Base-by-base conservation (phyloP, 2,888 invertebrate genomes). In the Mycalesis mineus region DNA sequence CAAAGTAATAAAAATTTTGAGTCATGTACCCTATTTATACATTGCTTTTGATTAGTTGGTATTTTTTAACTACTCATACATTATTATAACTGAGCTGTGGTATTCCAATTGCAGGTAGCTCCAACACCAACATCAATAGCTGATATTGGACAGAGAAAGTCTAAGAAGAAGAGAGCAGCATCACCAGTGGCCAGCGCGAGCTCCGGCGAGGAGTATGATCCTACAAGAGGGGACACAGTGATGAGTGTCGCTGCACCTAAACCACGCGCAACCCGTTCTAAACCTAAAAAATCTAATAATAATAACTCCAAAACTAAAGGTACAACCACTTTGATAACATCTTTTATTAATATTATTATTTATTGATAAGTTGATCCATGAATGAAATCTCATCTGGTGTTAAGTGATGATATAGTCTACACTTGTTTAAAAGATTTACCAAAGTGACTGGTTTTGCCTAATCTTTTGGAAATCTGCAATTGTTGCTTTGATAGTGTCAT, bases 121-220 rank as follows among this genome's bases (percentile, higher is more conserved):
- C 85, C 85, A 57, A 79, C 82, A 55, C 82, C 84, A 53, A 75
- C 76, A 37, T 80, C 84, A 48, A 77, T 88, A 62, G 76, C 84
- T 1, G 88, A 88, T 59, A 68, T 88, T 57, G 87, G 86, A 11
- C 88, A 80, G 64, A 78, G 84, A 57, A 88, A 85, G 68, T 87
- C 87, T 0, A 89, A 89, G 69, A 88, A 88, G 73, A 89, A 89
- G 63, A 74, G 84, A 40, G 78, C 78, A 0, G 81, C 83, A 1
- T 86, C 89, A 6, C 88, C 90, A 0, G 80, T 76, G 1, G 69
- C 77, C 36, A 86, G 88, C 60, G 85, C 80, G 29, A 89, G 89
- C 62, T 90, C 90, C 2, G 90, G 90, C 49, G 90, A 90, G 66
- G 90, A 90, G 67, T 90, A 90, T 55, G 86, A 88, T 63, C 89